Evolutionary conservation across 2,888 invertebrate genomes (phyloP).

Genomic region (Hypsopygia costalis): DNA sequence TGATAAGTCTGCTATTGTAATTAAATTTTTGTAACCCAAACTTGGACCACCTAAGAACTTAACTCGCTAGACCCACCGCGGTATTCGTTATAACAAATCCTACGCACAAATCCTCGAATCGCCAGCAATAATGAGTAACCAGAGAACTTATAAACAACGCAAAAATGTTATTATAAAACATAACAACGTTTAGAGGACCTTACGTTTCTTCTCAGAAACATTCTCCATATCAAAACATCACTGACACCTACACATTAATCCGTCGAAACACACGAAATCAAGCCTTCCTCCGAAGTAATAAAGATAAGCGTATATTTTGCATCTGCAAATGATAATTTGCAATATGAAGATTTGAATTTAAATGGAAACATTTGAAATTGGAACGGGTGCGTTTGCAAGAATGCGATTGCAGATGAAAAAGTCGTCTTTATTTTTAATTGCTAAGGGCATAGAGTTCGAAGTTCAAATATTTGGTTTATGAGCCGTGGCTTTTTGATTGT

Average conservation of each 20-base stretch:
- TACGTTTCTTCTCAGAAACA: constrained; percentile 54
- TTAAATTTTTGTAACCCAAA: neutral
- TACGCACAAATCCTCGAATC: constrained; percentile 70
- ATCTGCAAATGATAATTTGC: constrained; percentile 19
- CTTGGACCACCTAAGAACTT: constrained; percentile 7
- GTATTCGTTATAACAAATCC: constrained; percentile 38
- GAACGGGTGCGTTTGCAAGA: constrained; percentile 48
- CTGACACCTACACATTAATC: constrained; percentile 19
- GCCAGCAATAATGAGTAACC: constrained; percentile 43
- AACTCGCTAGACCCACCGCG: constrained; percentile 32
- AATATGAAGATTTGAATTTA: constrained; percentile 57
- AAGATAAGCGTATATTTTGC: constrained; percentile 13
- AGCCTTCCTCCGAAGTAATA: constrained; percentile 9
- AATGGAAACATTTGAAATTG: constrained; percentile 60
- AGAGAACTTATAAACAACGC: constrained; percentile 57
- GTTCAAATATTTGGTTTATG: constrained; percentile 10
- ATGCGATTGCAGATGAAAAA: constrained; percentile 16
- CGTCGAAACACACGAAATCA: constrained; percentile 14
- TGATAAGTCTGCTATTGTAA: too few relatives aligned
- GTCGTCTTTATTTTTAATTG: constrained; percentile 13
- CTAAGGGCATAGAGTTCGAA: constrained; percentile 23
- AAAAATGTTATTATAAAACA: constrained; percentile 60
- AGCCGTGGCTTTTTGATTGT: neutral
- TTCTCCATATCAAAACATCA: constrained; percentile 49
- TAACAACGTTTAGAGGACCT: constrained; percentile 41